phyloP scores from a whole-genome alignment of 2,888 invertebrate species.

The Sylvicola cinctus region DNA sequence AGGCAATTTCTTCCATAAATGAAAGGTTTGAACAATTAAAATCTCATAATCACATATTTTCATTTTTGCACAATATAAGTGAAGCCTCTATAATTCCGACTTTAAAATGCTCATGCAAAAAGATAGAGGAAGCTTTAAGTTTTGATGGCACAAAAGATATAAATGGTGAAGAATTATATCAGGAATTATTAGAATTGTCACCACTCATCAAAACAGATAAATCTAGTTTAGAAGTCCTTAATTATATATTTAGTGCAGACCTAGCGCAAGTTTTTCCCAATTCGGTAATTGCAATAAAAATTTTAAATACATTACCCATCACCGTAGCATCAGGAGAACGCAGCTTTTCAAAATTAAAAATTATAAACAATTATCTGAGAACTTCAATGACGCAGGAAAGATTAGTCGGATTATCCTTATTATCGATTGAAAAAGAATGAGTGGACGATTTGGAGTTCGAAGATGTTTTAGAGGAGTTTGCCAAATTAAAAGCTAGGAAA shows the following conservation, averaged over 20 bases:
- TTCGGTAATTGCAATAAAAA: conserved; percentile 3
- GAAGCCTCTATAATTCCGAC: neutral
- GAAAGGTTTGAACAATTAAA: neutral
- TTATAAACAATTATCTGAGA: conserved; percentile 3
- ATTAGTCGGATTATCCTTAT: neutral
- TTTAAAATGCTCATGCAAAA: neutral
- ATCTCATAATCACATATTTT: conserved; percentile 3
- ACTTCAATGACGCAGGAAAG: conserved; percentile 1
- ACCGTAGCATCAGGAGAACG: conserved; percentile 5
- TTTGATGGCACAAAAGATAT: conserved; percentile 2
- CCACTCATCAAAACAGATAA: conserved; percentile 1
- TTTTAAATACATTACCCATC: conserved; percentile 5
- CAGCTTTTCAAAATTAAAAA: conserved; percentile 6
- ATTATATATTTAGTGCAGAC: conserved; percentile 4
- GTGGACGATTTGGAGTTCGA: no score
- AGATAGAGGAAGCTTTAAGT: neutral
- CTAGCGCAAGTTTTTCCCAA: conserved; percentile 4
- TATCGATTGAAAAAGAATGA: no score
- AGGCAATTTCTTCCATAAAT: conserved; percentile 2
- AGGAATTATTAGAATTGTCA: conserved; percentile 3
- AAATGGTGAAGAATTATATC: conserved; percentile 4
- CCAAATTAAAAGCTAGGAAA: no score
- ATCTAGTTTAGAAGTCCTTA: conserved; percentile 1
- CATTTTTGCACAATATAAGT: conserved; percentile 4
- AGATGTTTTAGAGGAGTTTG: no score